phyloP scores from a whole-genome alignment of 2,888 invertebrate genomes.

The Oasisia sp. region DNA sequence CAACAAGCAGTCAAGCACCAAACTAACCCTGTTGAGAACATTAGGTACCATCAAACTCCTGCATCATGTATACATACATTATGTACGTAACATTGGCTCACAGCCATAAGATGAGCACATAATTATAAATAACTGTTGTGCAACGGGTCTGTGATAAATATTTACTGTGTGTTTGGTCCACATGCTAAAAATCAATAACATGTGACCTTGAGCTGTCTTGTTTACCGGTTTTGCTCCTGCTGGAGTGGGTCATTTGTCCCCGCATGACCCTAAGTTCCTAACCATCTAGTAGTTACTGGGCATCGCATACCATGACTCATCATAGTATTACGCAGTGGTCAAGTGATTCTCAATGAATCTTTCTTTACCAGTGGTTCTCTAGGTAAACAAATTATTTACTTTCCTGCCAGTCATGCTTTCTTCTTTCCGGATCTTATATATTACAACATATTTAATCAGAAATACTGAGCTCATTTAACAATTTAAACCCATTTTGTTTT shows the following conservation, averaged over 20 bases:
- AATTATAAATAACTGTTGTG: background rate
- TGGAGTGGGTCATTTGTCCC: background rate
- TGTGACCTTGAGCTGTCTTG: background rate
- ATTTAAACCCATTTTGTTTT: too few relatives aligned
- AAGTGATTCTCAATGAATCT: background rate
- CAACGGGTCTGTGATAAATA: background rate
- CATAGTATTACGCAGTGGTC: background rate
- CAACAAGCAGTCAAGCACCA: too few relatives aligned
- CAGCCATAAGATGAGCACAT: background rate
- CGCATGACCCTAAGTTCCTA: background rate
- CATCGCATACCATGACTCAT: background rate
- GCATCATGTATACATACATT: too few relatives aligned
- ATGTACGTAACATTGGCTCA: background rate
- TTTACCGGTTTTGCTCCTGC: background rate
- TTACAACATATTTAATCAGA: background rate
- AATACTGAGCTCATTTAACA: background rate
- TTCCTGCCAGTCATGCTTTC: background rate
- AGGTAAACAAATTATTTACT: background rate
- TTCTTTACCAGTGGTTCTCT: background rate
- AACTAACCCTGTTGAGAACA: too few relatives aligned
- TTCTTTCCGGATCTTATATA: background rate
- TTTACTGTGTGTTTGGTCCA: background rate
- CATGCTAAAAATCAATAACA: background rate
- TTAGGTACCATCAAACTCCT: too few relatives aligned
- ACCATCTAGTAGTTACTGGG: background rate